These are phyloP conservation scores for Dynastes grantii DNA, from an alignment of 2,888 invertebrate genomes.

Conservation along the genomic window DNA sequence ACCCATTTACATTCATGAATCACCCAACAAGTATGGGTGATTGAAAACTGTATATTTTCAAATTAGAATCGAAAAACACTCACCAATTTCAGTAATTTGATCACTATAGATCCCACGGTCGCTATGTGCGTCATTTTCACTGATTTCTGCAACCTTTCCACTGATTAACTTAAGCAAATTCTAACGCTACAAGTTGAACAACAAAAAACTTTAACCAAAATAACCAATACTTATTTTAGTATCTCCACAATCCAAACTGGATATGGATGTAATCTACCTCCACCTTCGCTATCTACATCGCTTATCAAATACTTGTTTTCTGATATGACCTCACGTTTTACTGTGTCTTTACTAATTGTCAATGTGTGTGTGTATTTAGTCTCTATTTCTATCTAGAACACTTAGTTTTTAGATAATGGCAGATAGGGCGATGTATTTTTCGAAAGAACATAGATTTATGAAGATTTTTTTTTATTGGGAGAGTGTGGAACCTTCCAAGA, in stretches of 20 bases:
- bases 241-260: neutral
- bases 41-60: neutral
- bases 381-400: too few relatives aligned
- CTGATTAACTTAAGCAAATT: neutral
- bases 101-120: slow-evolving; percentile 77
- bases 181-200: neutral
- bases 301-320: slow-evolving; percentile 32
- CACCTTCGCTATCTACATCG: slow-evolving; percentile 14
- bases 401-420: too few relatives aligned
- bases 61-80: slow-evolving; percentile 67
- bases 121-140: slow-evolving; percentile 80
- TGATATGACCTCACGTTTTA: slow-evolving; percentile 35
- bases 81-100: slow-evolving; percentile 89
- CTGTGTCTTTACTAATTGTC: neutral
- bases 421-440: too few relatives aligned
- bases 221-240: too few relatives aligned
- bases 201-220: neutral
- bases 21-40: too few relatives aligned
- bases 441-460: too few relatives aligned
- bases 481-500: too few relatives aligned
- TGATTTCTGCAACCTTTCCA: neutral
- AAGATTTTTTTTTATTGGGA: too few relatives aligned
- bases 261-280: too few relatives aligned
- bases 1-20: too few relatives aligned
- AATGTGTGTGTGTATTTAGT: too few relatives aligned